A percentile compares a stretch with the other conserved stretches of the same genome.
phyloP scores from a whole-genome alignment of 1,140 invertebrate genomes.

The Neelides sp. region DNA sequence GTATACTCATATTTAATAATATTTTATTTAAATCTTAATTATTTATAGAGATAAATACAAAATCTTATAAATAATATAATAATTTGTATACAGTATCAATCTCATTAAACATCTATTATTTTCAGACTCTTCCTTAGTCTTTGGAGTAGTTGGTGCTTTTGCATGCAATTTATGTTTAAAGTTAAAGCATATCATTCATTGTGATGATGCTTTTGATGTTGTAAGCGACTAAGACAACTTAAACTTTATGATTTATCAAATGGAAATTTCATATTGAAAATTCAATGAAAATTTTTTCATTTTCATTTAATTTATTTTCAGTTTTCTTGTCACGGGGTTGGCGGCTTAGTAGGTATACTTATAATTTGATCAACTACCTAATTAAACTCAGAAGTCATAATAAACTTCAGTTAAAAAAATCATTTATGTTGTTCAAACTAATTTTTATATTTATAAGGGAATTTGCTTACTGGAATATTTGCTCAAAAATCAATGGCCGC shows the following conservation, averaged over 20 bases:
- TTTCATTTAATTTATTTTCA: too few relatives aligned
- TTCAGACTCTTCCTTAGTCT: constrained; percentile 17
- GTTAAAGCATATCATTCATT: constrained; percentile 21
- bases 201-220: constrained; percentile 31
- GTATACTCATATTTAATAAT: too few relatives aligned
- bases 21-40: too few relatives aligned
- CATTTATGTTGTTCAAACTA: not conserved
- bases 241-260: not conserved
- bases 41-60: too few relatives aligned
- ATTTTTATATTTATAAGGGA: constrained; percentile 3
- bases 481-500: constrained; percentile 21
- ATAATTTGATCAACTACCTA: not conserved
- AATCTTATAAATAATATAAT: too few relatives aligned
- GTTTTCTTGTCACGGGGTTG: too few relatives aligned
- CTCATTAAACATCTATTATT: too few relatives aligned
- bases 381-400: not conserved
- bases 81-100: too few relatives aligned
- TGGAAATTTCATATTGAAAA: not conserved
- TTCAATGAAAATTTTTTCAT: not conserved
- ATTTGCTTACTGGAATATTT: constrained; percentile 25
- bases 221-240: not conserved
- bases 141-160: constrained; percentile 25
- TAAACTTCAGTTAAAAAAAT: constrained; percentile 8
- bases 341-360: constrained; percentile 25
- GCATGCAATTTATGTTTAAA: constrained; percentile 26